Evolutionary conservation across 1,140 invertebrate species (phyloP).

Genomic region (Diachasma alloeum): DNA sequence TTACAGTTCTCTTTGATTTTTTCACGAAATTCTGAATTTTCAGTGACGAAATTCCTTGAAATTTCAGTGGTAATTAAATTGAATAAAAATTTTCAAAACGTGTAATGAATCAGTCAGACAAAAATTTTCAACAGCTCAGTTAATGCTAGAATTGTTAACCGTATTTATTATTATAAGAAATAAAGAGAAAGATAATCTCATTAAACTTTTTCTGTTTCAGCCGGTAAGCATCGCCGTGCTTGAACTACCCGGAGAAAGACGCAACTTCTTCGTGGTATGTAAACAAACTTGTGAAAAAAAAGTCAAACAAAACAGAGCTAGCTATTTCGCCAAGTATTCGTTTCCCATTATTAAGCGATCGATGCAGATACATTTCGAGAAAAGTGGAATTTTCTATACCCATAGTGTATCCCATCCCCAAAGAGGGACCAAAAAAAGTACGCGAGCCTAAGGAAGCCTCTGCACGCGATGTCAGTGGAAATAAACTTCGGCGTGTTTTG

Average conservation of each 20-base stretch:
- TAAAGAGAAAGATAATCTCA: too few relatives aligned
- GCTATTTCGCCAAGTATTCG: neutral
- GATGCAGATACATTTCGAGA: neutral
- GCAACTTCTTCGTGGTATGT: neutral
- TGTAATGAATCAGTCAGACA: too few relatives aligned
- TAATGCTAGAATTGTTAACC: too few relatives aligned
- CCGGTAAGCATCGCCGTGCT: slow-evolving; percentile 48
- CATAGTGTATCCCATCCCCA: neutral
- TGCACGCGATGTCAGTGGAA: slow-evolving; percentile 29
- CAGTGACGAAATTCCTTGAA: too few relatives aligned
- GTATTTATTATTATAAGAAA: slow-evolving; percentile 5
- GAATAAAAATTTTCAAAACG: too few relatives aligned
- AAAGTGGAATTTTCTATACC: neutral
- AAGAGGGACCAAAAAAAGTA: neutral
- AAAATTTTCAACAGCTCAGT: too few relatives aligned
- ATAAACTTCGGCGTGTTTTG: slow-evolving; percentile 22
- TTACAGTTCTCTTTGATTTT: too few relatives aligned
- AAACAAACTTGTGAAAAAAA: neutral
- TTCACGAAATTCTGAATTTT: too few relatives aligned
- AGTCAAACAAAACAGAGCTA: neutral
- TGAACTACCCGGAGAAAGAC: neutral
- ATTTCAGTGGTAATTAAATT: too few relatives aligned
- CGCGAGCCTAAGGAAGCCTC: neutral
- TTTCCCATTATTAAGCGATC: slow-evolving; percentile 3
- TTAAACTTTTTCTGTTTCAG: slow-evolving; percentile 50